phyloP scores from a whole-genome alignment of 2,888 invertebrate genomes.

The Cryptus armator region DNA sequence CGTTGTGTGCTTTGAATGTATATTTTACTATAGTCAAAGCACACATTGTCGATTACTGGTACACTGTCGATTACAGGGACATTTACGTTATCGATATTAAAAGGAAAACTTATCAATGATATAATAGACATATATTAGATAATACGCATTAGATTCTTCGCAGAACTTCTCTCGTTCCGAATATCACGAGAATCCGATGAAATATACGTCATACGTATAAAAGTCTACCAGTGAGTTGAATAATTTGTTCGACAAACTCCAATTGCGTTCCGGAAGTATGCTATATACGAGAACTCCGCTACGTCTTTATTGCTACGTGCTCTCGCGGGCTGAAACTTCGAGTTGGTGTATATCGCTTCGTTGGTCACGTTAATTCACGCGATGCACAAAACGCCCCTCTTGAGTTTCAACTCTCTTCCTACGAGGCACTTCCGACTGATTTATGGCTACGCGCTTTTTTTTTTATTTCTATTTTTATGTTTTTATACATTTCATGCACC shows the following conservation, averaged over 20 bases:
- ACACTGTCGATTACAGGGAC: too few relatives aligned
- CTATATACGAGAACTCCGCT: neutral
- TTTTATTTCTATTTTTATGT: slow-evolving; percentile 35
- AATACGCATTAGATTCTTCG: neutral
- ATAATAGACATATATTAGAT: neutral
- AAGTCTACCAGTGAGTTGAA: slow-evolving; percentile 4
- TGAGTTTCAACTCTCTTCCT: slow-evolving; percentile 48
- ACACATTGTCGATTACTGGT: too few relatives aligned
- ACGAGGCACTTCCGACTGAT: slow-evolving; percentile 66
- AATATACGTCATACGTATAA: slow-evolving; percentile 31
- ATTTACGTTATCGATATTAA: slow-evolving; percentile 43
- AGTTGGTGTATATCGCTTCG: slow-evolving; percentile 24
- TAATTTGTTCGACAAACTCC: slow-evolving; percentile 32
- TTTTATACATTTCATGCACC: slow-evolving; percentile 42
- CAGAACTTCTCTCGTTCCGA: slow-evolving; percentile 40
- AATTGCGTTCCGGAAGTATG: slow-evolving; percentile 8
- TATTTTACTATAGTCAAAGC: too few relatives aligned
- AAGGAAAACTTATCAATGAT: slow-evolving; percentile 47
- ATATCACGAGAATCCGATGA: neutral
- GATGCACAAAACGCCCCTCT: slow-evolving; percentile 59
- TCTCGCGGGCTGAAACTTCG: slow-evolving; percentile 21
- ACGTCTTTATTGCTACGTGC: too few relatives aligned
- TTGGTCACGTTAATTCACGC: slow-evolving; percentile 47
- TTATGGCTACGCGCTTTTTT: slow-evolving; percentile 57
- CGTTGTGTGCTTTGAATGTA: too few relatives aligned